Percentiles rank a stretch among this genome's conserved stretches.
These are phyloP conservation scores for Isichthys henryi DNA, from an alignment of 2,113 vertebrate genomes.

Conservation along the genomic window DNA sequence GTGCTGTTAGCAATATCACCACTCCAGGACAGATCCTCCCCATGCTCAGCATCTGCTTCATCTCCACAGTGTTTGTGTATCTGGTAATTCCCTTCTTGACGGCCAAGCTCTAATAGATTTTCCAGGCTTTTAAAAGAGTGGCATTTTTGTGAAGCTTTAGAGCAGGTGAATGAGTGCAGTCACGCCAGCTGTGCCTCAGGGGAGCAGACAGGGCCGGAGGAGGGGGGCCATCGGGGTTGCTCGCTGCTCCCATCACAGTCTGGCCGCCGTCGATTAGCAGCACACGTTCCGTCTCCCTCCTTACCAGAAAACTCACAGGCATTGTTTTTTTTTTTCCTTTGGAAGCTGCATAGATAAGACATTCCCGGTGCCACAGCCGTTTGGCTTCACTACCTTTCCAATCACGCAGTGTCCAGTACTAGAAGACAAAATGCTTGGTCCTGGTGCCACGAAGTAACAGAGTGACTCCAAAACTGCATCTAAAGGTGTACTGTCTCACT, in stretches of 20 bases:
- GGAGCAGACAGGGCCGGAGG: not conserved
- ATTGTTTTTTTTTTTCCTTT: not conserved
- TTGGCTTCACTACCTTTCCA: not conserved
- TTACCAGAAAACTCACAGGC: not conserved
- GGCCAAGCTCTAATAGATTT: constrained; percentile 18
- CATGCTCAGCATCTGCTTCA: not conserved
- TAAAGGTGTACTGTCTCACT: not conserved
- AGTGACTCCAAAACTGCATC: not conserved
- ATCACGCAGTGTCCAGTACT: not conserved
- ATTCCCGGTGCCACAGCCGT: not conserved
- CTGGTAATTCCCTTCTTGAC: not conserved
- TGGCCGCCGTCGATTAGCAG: not conserved
- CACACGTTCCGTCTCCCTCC: not conserved
- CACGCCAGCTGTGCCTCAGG: not conserved
- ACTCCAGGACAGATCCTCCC: constrained; percentile 5
- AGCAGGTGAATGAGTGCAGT: constrained; percentile 2
- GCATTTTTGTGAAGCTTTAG: not conserved
- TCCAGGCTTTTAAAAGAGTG: constrained; percentile 17
- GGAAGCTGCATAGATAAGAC: not conserved
- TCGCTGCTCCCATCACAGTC: not conserved
- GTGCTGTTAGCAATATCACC: not conserved
- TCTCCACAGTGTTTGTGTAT: constrained; percentile 16
- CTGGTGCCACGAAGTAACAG: not conserved
- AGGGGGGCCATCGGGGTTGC: not conserved
- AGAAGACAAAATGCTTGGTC: not conserved